These are phyloP conservation scores for Polyommatus icarus DNA, from an alignment of 2,888 invertebrate genomes.

Conservation along the genomic window DNA sequence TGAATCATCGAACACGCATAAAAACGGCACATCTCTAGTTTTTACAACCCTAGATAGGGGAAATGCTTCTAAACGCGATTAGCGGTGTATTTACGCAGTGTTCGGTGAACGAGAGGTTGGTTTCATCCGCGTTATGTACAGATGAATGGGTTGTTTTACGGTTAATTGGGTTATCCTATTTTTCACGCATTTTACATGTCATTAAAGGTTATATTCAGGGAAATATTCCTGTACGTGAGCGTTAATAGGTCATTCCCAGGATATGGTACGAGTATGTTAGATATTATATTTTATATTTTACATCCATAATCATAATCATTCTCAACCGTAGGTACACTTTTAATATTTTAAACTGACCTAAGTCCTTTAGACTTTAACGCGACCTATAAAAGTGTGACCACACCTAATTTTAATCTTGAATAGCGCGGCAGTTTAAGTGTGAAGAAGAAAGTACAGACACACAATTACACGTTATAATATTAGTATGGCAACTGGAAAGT, in stretches of 20 bases:
- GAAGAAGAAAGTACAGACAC: too few species aligned
- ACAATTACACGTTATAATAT: too few species aligned
- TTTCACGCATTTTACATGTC: slow-evolving; percentile 17
- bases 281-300: neutral
- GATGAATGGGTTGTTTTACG: slow-evolving; percentile 41
- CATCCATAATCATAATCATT: too few species aligned
- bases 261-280: neutral
- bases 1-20: neutral
- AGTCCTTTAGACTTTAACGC: too few species aligned
- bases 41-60: slow-evolving; percentile 1
- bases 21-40: slow-evolving; percentile 4
- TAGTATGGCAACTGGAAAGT: neutral
- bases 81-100: slow-evolving; percentile 42
- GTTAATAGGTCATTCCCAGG: neutral
- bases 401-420: too few species aligned
- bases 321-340: too few species aligned
- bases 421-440: too few species aligned
- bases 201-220: neutral
- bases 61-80: slow-evolving; percentile 33
- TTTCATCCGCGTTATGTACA: slow-evolving; percentile 45
- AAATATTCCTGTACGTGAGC: neutral
- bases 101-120: slow-evolving; percentile 40
- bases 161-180: slow-evolving; percentile 13
- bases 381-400: too few species aligned
- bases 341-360: too few species aligned